Conservation (phyloP, 2,888 invertebrate species). For the Drosophila borealis region DNA sequence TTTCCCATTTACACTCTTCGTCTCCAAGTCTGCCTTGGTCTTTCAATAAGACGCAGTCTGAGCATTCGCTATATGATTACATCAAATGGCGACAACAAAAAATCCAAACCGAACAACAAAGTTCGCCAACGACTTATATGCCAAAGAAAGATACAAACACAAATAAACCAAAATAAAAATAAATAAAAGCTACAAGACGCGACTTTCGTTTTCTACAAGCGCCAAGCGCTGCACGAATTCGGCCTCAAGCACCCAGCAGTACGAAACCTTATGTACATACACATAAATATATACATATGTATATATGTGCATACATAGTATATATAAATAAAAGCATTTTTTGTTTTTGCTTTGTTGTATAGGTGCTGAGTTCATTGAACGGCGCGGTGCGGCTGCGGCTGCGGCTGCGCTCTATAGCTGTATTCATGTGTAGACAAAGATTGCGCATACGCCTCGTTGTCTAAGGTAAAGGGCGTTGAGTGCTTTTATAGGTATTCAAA, state of each 20-base stretch:
- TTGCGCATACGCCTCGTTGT: constrained; percentile 62
- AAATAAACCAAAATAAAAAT: constrained; percentile 27
- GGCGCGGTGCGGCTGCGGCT: too few relatives aligned
- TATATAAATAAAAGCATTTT: constrained; percentile 1
- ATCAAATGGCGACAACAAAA: constrained; percentile 58
- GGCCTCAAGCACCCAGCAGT: constrained; percentile 59
- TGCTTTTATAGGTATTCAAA: constrained; percentile 13
- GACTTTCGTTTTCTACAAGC: constrained; percentile 74
- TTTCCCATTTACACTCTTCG: constrained; percentile 18
- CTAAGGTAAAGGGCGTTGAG: constrained; percentile 51
- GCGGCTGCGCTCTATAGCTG: constrained; percentile 40
- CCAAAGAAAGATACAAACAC: constrained; percentile 54
- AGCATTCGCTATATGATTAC: constrained; percentile 76
- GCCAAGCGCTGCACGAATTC: constrained; percentile 52
- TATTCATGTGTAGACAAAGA: constrained; percentile 29
- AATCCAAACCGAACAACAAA: constrained; percentile 21
- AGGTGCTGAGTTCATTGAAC: constrained; percentile 59
- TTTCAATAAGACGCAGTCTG: constrained; percentile 14
- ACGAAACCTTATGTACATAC: constrained; percentile 46
- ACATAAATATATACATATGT: constrained; percentile 5
- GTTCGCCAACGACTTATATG: constrained; percentile 39
- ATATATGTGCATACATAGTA: constrained; percentile 2
- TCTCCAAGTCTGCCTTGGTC: constrained; percentile 6
- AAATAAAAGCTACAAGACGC: constrained; percentile 49
- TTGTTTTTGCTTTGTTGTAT: constrained; percentile 28